A percentile compares a stretch with the other conserved stretches of the same genome.
Evolutionary conservation across 2,797 vertebrate species (phyloP).

Genomic region (Siniperca undulata): DNA sequence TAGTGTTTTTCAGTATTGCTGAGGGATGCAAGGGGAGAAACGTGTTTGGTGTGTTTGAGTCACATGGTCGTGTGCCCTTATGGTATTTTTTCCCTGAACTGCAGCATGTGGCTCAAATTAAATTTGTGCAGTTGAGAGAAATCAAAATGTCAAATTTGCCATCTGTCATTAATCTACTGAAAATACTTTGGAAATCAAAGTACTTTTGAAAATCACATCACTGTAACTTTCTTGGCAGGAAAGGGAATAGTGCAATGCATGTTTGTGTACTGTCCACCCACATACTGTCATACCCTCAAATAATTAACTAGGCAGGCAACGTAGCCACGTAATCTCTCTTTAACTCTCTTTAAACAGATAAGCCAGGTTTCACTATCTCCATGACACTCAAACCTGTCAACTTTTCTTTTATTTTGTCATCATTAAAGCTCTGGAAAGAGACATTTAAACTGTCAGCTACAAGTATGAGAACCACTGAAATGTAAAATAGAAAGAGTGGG

Average conservation of each 20-base stretch:
- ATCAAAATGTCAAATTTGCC: slow-evolving; percentile 5
- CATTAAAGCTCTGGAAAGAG: slow-evolving; percentile 11
- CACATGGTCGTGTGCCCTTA: neutral
- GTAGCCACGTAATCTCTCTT: neutral
- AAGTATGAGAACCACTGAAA: neutral
- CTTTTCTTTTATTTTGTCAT: neutral
- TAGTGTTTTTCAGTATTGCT: neutral
- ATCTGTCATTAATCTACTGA: neutral
- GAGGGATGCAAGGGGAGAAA: neutral
- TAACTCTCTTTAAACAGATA: slow-evolving; percentile 14
- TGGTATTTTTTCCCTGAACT: neutral
- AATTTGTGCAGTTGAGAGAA: neutral
- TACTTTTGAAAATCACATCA: slow-evolving; percentile 10
- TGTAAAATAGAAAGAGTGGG: slow-evolving; percentile 26
- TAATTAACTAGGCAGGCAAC: neutral
- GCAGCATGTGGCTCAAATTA: slow-evolving; percentile 6
- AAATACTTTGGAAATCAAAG: neutral
- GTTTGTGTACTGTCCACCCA: slow-evolving; percentile 3
- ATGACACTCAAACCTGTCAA: neutral
- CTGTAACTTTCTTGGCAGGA: neutral
- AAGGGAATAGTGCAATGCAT: neutral
- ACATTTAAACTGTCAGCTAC: neutral
- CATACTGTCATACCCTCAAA: neutral
- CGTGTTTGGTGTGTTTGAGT: neutral
- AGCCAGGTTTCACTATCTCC: neutral